Conservation (phyloP, 2,113 vertebrate species). For the Anser cygnoides region DNA sequence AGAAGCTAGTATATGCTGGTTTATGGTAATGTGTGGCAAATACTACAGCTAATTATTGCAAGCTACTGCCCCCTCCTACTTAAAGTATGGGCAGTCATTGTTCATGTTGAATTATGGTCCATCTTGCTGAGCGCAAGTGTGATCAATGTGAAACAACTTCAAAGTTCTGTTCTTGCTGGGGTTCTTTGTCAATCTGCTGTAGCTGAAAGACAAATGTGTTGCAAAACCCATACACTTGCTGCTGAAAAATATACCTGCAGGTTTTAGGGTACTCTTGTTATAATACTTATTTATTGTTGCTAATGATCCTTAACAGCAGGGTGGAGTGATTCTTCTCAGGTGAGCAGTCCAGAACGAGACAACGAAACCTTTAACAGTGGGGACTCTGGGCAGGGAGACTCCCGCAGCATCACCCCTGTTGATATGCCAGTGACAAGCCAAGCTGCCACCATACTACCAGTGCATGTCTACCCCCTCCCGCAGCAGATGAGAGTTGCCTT, state of each 20-base stretch:
- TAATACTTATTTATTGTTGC: not conserved
- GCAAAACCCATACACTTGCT: not conserved
- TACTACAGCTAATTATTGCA: not conserved
- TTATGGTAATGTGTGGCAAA: not conserved
- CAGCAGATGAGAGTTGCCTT: slow-evolving; percentile 95
- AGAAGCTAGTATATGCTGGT: not conserved
- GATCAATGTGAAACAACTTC: not conserved
- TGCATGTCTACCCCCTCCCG: slow-evolving; percentile 87
- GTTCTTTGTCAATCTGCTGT: not conserved
- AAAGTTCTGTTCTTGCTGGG: not conserved
- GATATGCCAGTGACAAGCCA: slow-evolving; percentile 85
- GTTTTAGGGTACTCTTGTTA: not conserved
- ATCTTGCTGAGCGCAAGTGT: not conserved
- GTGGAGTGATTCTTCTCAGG: slow-evolving; percentile 94
- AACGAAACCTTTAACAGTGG: slow-evolving; percentile 82
- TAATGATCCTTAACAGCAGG: slow-evolving; percentile 73
- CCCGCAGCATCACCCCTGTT: slow-evolving; percentile 84
- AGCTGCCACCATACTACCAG: slow-evolving; percentile 84
- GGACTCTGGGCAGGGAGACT: slow-evolving; percentile 92
- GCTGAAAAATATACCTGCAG: not conserved
- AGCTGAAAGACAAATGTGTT: not conserved
- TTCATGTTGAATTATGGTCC: not conserved
- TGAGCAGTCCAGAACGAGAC: slow-evolving; percentile 92
- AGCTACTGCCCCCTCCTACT: not conserved
- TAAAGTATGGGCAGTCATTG: not conserved